Percentiles rank a stretch among this genome's conserved stretches.
Conservation (phyloP, 2,888 invertebrate genomes). For the Diaprepes abbreviatus region DNA sequence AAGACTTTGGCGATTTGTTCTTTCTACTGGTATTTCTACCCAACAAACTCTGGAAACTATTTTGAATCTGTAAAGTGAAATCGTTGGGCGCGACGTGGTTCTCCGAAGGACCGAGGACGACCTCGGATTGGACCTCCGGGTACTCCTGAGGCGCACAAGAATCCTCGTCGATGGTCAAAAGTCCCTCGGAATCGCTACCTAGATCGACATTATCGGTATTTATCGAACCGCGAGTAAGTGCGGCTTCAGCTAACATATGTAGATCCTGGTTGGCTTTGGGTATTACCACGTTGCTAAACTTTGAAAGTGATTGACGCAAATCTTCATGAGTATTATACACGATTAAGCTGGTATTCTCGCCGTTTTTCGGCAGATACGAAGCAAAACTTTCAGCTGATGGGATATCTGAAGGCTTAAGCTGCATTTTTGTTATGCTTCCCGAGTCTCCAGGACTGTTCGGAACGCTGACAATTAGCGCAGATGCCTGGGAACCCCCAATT, state of each 20-base stretch:
- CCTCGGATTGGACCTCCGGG: not conserved
- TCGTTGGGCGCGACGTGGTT: not conserved
- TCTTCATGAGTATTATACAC: not conserved
- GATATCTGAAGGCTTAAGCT: not conserved
- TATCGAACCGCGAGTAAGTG: not conserved
- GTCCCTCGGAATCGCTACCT: slow-evolving; percentile 18
- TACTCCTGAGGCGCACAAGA: not conserved
- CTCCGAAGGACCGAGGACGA: not conserved
- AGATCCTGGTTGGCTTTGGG: not conserved
- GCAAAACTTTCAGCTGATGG: not conserved
- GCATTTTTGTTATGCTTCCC: not conserved
- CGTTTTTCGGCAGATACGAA: slow-evolving; percentile 6
- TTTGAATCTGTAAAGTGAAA: not conserved
- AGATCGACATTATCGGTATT: not conserved
- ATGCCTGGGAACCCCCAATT: not conserved
- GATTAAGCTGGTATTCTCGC: not conserved
- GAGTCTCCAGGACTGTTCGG: not conserved
- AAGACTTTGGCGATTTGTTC: not conserved
- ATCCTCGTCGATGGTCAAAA: slow-evolving; percentile 2
- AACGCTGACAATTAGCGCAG: too few species aligned
- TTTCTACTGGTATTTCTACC: not conserved
- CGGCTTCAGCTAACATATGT: not conserved
- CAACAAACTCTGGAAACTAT: not conserved
- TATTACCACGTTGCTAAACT: not conserved
- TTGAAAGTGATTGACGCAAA: not conserved